phyloP scores from a whole-genome alignment of 2,888 invertebrate species.

The Antitype chi region DNA sequence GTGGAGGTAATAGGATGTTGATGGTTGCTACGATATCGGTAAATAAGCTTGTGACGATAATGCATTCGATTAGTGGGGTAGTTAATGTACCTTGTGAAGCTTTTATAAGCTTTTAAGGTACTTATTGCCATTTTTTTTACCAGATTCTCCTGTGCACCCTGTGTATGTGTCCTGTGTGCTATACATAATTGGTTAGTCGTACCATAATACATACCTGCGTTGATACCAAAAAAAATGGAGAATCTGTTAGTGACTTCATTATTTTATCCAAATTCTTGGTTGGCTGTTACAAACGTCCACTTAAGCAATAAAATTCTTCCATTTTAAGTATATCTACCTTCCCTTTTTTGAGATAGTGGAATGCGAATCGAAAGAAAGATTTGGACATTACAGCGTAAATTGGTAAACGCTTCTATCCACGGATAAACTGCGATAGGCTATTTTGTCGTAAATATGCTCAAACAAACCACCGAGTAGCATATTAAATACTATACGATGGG shows the following conservation, averaged over 20 bases:
- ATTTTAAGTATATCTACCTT: too few species aligned
- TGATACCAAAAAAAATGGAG: too few species aligned
- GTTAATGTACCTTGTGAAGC: constrained; percentile 23
- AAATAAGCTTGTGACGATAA: constrained; percentile 57
- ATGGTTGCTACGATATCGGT: constrained; percentile 57
- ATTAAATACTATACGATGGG: constrained; percentile 14
- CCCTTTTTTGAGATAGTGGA: too few species aligned
- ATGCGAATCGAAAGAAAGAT: too few species aligned
- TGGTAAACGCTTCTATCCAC: background rate
- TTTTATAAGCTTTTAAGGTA: constrained; percentile 16
- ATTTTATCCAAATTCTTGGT: background rate
- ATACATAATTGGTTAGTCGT: background rate
- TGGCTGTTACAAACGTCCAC: background rate
- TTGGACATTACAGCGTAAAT: too few species aligned
- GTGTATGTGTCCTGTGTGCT: background rate
- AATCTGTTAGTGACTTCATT: too few species aligned
- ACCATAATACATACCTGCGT: too few species aligned
- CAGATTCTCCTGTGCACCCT: background rate
- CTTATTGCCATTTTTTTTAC: background rate
- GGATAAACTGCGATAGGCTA: background rate
- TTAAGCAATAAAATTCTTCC: too few species aligned
- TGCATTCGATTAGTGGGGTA: constrained; percentile 49
- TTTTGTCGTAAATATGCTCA: background rate
- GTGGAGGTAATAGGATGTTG: constrained; percentile 56
- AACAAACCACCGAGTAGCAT: background rate